phyloP scores from a whole-genome alignment of 2,888 invertebrate genomes.

The Mythimna albipuncta region DNA sequence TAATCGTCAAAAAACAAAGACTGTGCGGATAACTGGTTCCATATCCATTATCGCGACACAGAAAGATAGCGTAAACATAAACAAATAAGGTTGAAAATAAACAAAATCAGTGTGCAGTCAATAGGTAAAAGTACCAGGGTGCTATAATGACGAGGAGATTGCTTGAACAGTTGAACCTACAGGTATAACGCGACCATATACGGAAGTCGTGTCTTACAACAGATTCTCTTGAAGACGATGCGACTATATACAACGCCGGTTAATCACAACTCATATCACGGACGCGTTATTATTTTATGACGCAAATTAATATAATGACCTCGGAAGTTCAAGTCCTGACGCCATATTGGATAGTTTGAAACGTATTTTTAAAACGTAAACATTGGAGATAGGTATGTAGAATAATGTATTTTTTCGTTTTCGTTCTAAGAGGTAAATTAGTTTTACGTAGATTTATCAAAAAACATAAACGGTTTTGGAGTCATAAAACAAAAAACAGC shows the following conservation, averaged over 20 bases:
- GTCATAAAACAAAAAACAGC: constrained; percentile 15
- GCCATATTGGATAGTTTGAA: constrained; percentile 63
- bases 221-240: constrained; percentile 42
- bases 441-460: background rate
- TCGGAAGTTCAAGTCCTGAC: constrained; percentile 69
- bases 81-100: constrained; percentile 40
- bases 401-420: constrained; percentile 29
- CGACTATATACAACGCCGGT: constrained; percentile 53
- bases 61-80: constrained; percentile 22
- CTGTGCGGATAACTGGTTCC: background rate
- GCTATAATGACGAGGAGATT: constrained; percentile 65
- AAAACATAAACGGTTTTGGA: background rate
- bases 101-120: constrained; percentile 63
- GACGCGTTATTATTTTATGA: constrained; percentile 66
- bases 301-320: constrained; percentile 73
- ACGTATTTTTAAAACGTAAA: constrained; percentile 57
- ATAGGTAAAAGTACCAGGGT: constrained; percentile 75
- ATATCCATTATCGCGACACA: constrained; percentile 3
- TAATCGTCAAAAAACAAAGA: constrained; percentile 16
- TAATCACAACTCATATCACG: constrained; percentile 67
- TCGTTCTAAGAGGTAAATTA: constrained; percentile 9
- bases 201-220: constrained; percentile 56
- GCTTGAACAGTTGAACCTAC: constrained; percentile 61
- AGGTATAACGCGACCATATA: constrained; percentile 70
- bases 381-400: constrained; percentile 46